phyloP scores from a whole-genome alignment of 2,888 invertebrate species.

The Empis stercorea region DNA sequence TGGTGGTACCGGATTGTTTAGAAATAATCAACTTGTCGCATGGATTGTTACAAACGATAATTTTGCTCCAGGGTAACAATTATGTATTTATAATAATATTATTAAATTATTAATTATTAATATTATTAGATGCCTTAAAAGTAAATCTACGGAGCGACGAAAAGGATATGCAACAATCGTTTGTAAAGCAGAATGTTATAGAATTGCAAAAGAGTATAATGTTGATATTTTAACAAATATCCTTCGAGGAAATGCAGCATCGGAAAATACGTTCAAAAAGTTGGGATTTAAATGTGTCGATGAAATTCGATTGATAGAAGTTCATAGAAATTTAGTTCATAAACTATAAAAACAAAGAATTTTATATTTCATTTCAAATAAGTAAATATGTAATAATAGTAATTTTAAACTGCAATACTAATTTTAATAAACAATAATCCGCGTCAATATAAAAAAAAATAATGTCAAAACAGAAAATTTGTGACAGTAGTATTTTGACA shows the following conservation, averaged over 20 bases:
- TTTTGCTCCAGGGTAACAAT: conserved; percentile 11
- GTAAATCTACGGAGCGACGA: conserved; percentile 6
- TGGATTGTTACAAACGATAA: conserved; percentile 12
- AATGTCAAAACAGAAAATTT: too few relatives aligned
- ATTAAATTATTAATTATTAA: neutral
- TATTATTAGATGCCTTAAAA: conserved; percentile 8
- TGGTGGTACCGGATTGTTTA: conserved; percentile 10
- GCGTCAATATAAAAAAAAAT: too few relatives aligned
- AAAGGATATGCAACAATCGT: conserved; percentile 10
- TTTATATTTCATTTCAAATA: too few relatives aligned
- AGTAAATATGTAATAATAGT: too few relatives aligned
- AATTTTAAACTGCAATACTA: too few relatives aligned
- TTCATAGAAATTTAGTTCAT: neutral
- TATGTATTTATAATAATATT: neutral
- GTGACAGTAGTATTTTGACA: too few relatives aligned
- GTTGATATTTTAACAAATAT: conserved; percentile 9
- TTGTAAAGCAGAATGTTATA: conserved; percentile 8
- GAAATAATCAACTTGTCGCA: conserved; percentile 7
- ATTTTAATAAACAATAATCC: too few relatives aligned
- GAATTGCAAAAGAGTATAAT: conserved; percentile 7
- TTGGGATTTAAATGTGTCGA: conserved; percentile 6
- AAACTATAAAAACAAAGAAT: too few relatives aligned
- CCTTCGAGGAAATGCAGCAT: conserved; percentile 6
- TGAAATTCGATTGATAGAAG: conserved; percentile 8
- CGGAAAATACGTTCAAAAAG: conserved; percentile 4